Conservation (phyloP, 2,888 invertebrate genomes). For the Chelonus formosanus region DNA sequence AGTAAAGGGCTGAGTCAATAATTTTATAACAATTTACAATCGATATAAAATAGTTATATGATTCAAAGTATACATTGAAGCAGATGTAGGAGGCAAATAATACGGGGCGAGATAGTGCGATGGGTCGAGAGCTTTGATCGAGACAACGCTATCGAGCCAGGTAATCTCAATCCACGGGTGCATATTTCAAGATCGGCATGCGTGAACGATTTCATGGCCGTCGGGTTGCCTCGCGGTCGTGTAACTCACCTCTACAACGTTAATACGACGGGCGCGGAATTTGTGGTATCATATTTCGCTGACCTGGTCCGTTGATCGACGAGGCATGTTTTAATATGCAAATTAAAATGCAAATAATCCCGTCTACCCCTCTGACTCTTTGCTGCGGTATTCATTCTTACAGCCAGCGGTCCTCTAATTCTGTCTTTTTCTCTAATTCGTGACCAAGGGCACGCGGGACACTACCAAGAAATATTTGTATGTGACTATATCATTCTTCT, state of each 20-base stretch:
- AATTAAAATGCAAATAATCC: conserved; percentile 62
- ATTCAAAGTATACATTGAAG: not conserved
- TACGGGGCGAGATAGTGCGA: not conserved
- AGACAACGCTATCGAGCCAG: conserved; percentile 51
- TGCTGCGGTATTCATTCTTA: not conserved
- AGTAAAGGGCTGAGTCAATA: too few species aligned
- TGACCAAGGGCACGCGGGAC: conserved; percentile 3
- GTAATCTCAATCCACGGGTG: conserved; percentile 59
- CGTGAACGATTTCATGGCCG: conserved; percentile 64
- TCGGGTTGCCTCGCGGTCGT: conserved; percentile 63
- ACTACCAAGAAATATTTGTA: not conserved
- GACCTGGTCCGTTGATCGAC: conserved; percentile 52
- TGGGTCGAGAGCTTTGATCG: conserved; percentile 34
- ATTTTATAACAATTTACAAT: conserved; percentile 3
- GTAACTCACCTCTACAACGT: conserved; percentile 61
- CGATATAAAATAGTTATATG: not conserved
- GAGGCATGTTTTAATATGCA: conserved; percentile 61
- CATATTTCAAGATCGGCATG: conserved; percentile 65
- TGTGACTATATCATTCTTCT: too few species aligned
- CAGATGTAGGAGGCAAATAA: conserved; percentile 6
- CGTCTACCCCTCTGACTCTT: conserved; percentile 24
- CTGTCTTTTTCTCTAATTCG: conserved; percentile 15
- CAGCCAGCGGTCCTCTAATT: conserved; percentile 16
- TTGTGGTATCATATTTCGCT: conserved; percentile 57
- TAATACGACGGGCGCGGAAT: conserved; percentile 56